A percentile compares a stretch with the other conserved stretches of the same genome.
Evolutionary conservation across 2,797 vertebrate genomes (phyloP).

Genomic region (Oreortyx pictus): DNA sequence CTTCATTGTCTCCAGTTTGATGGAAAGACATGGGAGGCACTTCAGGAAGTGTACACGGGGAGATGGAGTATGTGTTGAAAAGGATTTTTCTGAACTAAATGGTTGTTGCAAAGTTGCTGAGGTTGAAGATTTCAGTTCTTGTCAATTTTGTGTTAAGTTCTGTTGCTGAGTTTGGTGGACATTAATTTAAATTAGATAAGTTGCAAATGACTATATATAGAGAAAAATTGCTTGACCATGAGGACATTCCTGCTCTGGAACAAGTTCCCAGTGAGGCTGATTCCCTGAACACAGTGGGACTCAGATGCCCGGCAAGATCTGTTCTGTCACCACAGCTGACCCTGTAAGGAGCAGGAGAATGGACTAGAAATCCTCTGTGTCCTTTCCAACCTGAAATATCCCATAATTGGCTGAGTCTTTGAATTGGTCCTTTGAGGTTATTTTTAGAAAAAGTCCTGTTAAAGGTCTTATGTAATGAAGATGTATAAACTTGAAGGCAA

Average conservation of each 20-base stretch:
- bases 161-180: background rate
- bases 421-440: background rate
- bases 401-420: background rate
- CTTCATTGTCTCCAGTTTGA: background rate
- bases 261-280: background rate
- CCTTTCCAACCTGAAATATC: background rate
- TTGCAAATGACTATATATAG: background rate
- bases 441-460: background rate
- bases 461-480: background rate
- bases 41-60: background rate
- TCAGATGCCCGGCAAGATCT: background rate
- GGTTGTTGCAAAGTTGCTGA: background rate
- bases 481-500: background rate
- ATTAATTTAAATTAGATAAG: background rate
- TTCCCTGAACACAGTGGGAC: background rate
- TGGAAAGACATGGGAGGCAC: background rate
- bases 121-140: background rate
- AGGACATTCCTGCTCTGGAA: background rate
- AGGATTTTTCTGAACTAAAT: background rate
- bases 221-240: background rate
- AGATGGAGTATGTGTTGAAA: rapidly evolving
- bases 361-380: background rate
- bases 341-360: background rate
- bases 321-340: background rate
- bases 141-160: background rate